These are phyloP conservation scores for Enteromius radiatus DNA, from an alignment of 2,797 vertebrate species.

Conservation along the genomic window DNA sequence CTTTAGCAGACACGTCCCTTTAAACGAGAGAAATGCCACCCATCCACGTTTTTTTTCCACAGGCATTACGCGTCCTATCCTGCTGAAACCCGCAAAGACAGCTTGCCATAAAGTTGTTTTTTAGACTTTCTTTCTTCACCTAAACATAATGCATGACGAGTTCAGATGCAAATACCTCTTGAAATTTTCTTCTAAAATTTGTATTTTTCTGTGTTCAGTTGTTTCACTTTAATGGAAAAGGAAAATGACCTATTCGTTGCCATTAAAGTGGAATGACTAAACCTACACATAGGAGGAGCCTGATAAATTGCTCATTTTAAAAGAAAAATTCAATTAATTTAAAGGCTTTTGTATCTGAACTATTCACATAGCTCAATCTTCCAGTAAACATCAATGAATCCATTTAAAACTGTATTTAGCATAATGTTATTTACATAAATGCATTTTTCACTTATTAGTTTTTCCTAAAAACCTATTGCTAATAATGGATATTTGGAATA, in stretches of 20 bases:
- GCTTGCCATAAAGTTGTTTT: not conserved
- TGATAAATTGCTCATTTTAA: too few species aligned
- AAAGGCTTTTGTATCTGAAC: not conserved
- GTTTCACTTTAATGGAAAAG: too few species aligned
- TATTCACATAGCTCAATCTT: too few species aligned
- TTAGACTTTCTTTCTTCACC: not conserved
- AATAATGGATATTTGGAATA: not conserved
- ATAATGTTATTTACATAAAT: not conserved
- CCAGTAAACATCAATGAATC: too few species aligned
- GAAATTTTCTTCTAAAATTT: too few species aligned
- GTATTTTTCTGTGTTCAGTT: too few species aligned
- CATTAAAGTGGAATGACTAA: not conserved
- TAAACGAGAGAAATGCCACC: not conserved
- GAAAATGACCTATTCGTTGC: not conserved
- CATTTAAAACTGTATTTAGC: not conserved
- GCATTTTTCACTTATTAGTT: not conserved
- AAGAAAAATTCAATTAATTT: too few species aligned
- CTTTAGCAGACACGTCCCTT: conserved; percentile 2
- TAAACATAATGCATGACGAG: too few species aligned
- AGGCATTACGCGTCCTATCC: too few species aligned
- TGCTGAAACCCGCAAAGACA: not conserved
- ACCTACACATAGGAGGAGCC: not conserved
- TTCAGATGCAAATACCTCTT: too few species aligned
- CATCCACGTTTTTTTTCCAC: not conserved
- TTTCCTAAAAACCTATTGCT: not conserved